Conservation (phyloP, 2,888 invertebrate species). For the Emesis furor region DNA sequence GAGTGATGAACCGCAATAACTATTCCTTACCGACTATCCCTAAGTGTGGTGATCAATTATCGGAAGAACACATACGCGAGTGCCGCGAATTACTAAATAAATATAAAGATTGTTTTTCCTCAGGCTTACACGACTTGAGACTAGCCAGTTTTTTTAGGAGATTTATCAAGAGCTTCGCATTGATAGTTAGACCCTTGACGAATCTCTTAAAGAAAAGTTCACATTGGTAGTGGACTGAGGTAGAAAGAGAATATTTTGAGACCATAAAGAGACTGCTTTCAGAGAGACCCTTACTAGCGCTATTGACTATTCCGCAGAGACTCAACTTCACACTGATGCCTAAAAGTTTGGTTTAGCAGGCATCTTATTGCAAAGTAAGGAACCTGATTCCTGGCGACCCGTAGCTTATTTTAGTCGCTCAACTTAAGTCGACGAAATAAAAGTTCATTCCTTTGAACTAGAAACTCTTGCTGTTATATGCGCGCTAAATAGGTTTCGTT, state of each 20-base stretch:
- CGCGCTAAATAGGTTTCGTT: background rate
- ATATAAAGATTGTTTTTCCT: constrained; percentile 3
- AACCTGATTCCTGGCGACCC: background rate
- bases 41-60: background rate
- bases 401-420: constrained; percentile 1
- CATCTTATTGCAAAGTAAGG: constrained; percentile 32
- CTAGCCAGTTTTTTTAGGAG: constrained; percentile 46
- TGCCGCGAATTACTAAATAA: background rate
- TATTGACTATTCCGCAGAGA: background rate
- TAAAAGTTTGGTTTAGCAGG: background rate
- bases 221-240: background rate
- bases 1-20: no score
- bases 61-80: background rate
- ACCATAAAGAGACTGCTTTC: background rate
- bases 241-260: background rate
- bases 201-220: constrained; percentile 29
- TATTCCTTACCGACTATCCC: no score
- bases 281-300: background rate
- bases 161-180: constrained; percentile 42
- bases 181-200: constrained; percentile 42
- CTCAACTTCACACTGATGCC: constrained; percentile 10
- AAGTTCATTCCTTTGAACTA: constrained; percentile 1
- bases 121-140: constrained; percentile 19
- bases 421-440: background rate
- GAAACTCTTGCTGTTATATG: background rate